phyloP scores from a whole-genome alignment of 2,797 vertebrate species.

The Gymnothorax reevesii region DNA sequence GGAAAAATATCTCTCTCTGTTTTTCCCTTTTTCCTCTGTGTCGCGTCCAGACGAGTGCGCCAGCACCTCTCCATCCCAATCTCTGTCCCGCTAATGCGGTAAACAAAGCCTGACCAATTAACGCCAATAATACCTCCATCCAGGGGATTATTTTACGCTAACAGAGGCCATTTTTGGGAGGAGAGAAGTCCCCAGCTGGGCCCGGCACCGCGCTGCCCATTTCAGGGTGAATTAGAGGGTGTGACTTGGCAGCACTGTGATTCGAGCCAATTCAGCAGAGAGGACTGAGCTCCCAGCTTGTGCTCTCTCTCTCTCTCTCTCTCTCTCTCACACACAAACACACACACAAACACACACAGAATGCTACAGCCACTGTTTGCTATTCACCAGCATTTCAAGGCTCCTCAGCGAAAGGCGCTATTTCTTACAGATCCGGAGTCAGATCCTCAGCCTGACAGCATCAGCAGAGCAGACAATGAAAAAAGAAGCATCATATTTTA shows the following conservation, averaged over 20 bases:
- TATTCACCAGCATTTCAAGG: too few relatives aligned
- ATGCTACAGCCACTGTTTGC: too few relatives aligned
- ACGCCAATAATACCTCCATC: slow-evolving; percentile 13
- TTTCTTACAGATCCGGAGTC: too few relatives aligned
- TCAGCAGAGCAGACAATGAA: too few relatives aligned
- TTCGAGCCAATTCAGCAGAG: background rate
- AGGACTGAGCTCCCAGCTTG: background rate
- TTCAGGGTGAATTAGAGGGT: background rate
- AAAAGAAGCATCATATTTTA: too few relatives aligned
- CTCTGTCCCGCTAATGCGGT: background rate
- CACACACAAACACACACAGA: too few relatives aligned
- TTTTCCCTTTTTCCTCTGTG: background rate
- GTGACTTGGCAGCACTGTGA: background rate
- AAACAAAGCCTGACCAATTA: slow-evolving; percentile 10
- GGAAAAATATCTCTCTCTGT: background rate
- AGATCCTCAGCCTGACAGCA: too few relatives aligned
- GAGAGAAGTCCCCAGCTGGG: background rate
- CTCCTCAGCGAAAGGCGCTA: too few relatives aligned
- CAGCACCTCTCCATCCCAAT: background rate
- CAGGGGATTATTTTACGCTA: slow-evolving; percentile 23
- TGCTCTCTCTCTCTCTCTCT: background rate
- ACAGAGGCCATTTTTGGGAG: slow-evolving; percentile 1
- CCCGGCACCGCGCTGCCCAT: background rate
- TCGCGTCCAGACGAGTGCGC: background rate
- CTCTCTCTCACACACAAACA: background rate